Conservation (phyloP, 2,888 invertebrate genomes). For the Lasioglossum malachurum region DNA sequence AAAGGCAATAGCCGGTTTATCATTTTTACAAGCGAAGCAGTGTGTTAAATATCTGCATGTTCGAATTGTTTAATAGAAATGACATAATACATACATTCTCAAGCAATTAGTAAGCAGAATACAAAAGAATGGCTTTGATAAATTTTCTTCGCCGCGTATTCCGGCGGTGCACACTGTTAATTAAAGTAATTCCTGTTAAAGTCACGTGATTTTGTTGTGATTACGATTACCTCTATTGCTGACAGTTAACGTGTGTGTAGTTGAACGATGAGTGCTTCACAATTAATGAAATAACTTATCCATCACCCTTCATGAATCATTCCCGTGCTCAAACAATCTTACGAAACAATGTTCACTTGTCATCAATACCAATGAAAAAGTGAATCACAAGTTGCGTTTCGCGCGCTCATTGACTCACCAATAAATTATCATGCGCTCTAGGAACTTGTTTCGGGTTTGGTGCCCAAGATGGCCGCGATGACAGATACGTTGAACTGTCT, state of each 20-base stretch:
- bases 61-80: neutral
- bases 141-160: neutral
- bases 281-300: neutral
- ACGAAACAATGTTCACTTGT: neutral
- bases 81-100: neutral
- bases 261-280: neutral
- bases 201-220: slow-evolving; percentile 11
- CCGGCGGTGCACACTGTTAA: neutral
- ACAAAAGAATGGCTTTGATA: neutral
- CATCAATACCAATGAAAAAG: neutral
- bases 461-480: slow-evolving; percentile 71
- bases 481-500: slow-evolving; percentile 76
- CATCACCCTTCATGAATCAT: neutral
- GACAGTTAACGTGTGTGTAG: slow-evolving; percentile 27
- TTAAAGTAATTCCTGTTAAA: neutral
- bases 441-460: slow-evolving; percentile 49
- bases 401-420: slow-evolving; percentile 49
- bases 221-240: neutral
- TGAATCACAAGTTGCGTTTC: slow-evolving; percentile 49
- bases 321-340: neutral
- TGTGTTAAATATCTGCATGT: neutral
- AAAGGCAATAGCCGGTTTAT: neutral
- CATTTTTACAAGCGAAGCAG: neutral
- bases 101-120: neutral
- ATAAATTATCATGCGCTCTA: slow-evolving; percentile 55